phyloP scores from a whole-genome alignment of 2,797 vertebrate genomes.

The Avahi laniger region DNA sequence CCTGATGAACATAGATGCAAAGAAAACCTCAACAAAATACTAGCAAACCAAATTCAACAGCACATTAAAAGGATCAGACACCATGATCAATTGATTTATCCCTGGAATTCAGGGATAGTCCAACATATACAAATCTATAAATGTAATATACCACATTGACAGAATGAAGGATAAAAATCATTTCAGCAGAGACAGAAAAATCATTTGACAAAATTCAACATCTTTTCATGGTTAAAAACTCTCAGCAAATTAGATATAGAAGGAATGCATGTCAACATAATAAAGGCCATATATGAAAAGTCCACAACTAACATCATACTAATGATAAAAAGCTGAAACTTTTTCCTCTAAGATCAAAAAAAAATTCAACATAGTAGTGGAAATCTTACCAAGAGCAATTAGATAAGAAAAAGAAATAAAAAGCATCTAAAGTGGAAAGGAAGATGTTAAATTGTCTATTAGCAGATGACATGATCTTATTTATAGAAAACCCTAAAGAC shows the following conservation, averaged over 20 bases:
- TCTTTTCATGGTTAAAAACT: not conserved
- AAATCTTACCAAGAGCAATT: not conserved
- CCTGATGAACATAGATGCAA: not conserved
- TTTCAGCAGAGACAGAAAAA: not conserved
- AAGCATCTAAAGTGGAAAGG: not conserved
- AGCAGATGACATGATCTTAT: not conserved
- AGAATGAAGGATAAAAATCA: not conserved
- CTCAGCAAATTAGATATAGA: not conserved
- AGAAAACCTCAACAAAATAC: not conserved
- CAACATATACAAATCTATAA: not conserved
- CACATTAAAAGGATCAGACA: not conserved
- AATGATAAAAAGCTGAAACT: not conserved
- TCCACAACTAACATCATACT: not conserved
- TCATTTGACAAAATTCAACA: not conserved
- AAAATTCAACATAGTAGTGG: not conserved
- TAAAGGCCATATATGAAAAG: not conserved
- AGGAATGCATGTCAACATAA: not conserved
- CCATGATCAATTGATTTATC: not conserved
- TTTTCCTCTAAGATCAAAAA: not conserved
- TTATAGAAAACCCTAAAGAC: not conserved
- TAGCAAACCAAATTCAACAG: not conserved
- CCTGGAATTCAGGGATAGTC: not conserved
- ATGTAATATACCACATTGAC: not conserved
- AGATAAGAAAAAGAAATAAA: not conserved
- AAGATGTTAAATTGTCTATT: not conserved